Percentiles rank a stretch among this genome's conserved stretches.
phyloP scores from a whole-genome alignment of 2,797 vertebrate genomes.

The Ambastaia sidthimunki region DNA sequence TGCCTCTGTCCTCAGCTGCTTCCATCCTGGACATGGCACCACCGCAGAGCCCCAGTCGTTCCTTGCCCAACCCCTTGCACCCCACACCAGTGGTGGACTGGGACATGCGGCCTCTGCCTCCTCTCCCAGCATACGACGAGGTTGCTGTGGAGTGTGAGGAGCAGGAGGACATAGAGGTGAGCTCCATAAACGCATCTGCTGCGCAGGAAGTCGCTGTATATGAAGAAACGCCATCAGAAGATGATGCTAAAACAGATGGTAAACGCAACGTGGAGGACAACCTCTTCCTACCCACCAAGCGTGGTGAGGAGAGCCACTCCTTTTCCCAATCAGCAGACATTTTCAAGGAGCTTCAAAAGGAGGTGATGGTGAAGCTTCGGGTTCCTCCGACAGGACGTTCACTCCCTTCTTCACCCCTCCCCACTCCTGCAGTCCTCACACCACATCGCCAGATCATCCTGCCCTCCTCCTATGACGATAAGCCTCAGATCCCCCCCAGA shows the following conservation, averaged over 20 bases:
- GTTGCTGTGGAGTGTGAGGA: slow-evolving; percentile 82
- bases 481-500: slow-evolving; percentile 88
- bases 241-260: not conserved
- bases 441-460: slow-evolving; percentile 78
- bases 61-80: slow-evolving; percentile 90
- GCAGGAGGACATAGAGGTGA: slow-evolving; percentile 92
- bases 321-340: slow-evolving; percentile 88
- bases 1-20: slow-evolving; percentile 73
- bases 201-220: slow-evolving; percentile 45
- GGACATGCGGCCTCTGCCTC: slow-evolving; percentile 89
- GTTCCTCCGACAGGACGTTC: slow-evolving; percentile 80
- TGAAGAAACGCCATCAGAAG: slow-evolving; percentile 4
- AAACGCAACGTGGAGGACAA: slow-evolving; percentile 77
- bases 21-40: slow-evolving; percentile 92
- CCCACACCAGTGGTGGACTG: slow-evolving; percentile 94
- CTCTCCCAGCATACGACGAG: slow-evolving; percentile 89
- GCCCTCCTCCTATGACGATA: slow-evolving; percentile 79
- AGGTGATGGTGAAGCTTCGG: slow-evolving; percentile 90
- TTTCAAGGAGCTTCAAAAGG: slow-evolving; percentile 94
- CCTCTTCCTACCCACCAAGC: slow-evolving; percentile 79
- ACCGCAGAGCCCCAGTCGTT: slow-evolving; percentile 86
- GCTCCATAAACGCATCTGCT: slow-evolving; percentile 83
- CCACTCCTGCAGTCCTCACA: slow-evolving; percentile 60
- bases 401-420: slow-evolving; percentile 79
- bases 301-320: slow-evolving; percentile 67